A percentile compares a stretch with the other conserved stretches of the same genome.
Evolutionary conservation across 92 coral and sea anemone genomes (phyloP).

Genomic region (Phenganax subtilis): DNA sequence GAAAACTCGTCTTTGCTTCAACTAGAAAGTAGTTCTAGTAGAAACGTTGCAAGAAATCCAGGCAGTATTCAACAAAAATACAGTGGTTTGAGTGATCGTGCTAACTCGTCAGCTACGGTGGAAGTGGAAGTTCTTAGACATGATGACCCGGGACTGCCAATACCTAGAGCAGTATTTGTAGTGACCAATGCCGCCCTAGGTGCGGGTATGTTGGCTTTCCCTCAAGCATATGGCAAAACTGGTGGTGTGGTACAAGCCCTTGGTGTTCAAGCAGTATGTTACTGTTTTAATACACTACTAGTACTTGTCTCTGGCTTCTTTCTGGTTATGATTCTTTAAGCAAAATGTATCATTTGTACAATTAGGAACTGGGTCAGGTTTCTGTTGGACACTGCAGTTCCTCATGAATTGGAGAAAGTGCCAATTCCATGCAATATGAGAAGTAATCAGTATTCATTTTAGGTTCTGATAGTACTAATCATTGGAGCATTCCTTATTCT

Average conservation of each 20-base stretch:
- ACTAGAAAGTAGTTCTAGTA: too few species aligned
- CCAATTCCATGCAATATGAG: too few species aligned
- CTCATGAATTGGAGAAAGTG: too few species aligned
- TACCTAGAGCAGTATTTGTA: conserved; percentile 72
- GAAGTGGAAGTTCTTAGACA: not conserved
- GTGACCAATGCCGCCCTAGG: conserved; percentile 86
- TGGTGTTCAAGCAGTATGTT: conserved; percentile 67
- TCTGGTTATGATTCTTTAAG: too few species aligned
- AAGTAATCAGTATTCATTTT: conserved; percentile 3
- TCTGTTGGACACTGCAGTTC: too few species aligned
- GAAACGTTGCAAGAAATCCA: too few species aligned
- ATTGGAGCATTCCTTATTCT: conserved; percentile 79
- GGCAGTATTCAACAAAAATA: not conserved
- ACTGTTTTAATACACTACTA: too few species aligned
- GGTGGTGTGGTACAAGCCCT: conserved; percentile 75
- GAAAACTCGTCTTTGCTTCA: not conserved
- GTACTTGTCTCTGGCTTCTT: too few species aligned
- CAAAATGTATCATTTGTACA: too few species aligned
- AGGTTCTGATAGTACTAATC: conserved; percentile 72
- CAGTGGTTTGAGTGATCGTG: not conserved
- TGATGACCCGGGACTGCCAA: conserved; percentile 58
- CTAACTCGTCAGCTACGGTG: not conserved
- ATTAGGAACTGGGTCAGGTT: too few species aligned
- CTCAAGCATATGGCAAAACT: conserved; percentile 80
- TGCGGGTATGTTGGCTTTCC: conserved; percentile 93